Evolutionary conservation across 2,113 vertebrate genomes (phyloP), one percentile per base, ranked within the genome.

Genomic region (Pogonocichla stellata): DNA sequence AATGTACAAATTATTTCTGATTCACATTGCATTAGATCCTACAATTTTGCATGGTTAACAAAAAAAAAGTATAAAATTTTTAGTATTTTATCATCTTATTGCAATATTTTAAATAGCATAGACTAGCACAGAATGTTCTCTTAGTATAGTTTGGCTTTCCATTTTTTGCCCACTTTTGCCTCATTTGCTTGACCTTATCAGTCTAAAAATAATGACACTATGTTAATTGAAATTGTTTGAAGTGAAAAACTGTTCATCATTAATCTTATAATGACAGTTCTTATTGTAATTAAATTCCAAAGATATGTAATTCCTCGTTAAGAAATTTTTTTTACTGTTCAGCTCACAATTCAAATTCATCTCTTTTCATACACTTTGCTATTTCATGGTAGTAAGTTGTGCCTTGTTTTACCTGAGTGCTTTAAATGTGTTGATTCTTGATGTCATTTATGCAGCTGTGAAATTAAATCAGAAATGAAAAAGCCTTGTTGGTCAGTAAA

Each of bases 401-500:
- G 7, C 15, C 31, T 86, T 75, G 53, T 31, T 86, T 95, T 78
- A 93, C 43, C 58, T 23, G 34, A 82, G 7, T 40, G 15, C 50
- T 77, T 81, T 75, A 90, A 91, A 72, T 54, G 13, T 86, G 87
- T 54, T 86, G 80, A 72, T 81, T 92, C 86, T 94, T 77, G 20
- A 86, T 79, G 80, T 53, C 29, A 5, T 92, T 96, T 97, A 65
- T 94, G 81, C 78, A 78, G 29, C 72, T 84, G 93, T 73, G 93
- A 97, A 97, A 97, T 96, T 69, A 95, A 95, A 92, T 96, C 65
- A 75, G 72, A 96, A 94, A 96, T 88, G 64, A 88, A 92, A 97
- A 97, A 93, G 36, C 12, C n/a, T 95, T 95, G 79, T 91, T 93
- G 82, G 88, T 96, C 95, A 97, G 81, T 94, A 94, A 90, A 95